A percentile compares a stretch with the other conserved stretches of the same genome.
Conservation (phyloP, 2,113 vertebrate genomes). For the Sigmodon hispidus region DNA sequence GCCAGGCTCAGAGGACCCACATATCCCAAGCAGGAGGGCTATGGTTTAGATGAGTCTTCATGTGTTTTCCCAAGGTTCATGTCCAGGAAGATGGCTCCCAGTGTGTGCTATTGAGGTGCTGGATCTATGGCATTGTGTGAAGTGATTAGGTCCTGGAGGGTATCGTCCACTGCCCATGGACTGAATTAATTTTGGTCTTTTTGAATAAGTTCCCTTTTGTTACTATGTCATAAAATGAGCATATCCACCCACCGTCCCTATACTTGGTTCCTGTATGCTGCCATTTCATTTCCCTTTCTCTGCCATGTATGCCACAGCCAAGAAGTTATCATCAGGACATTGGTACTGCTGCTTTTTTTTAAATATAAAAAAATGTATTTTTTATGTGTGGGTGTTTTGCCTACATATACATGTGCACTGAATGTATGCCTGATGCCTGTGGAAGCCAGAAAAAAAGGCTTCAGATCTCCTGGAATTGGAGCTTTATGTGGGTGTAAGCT, state of each 20-base stretch:
- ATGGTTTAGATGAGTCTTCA: not conserved
- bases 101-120: not conserved
- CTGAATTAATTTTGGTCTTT: not conserved
- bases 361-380: not conserved
- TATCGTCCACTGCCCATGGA: not conserved
- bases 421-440: no score
- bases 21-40: not conserved
- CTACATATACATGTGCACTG: not conserved
- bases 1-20: not conserved
- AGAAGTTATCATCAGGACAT: not conserved
- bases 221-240: not conserved
- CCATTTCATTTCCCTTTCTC: not conserved
- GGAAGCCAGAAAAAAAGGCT: not conserved
- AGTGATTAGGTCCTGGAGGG: not conserved
- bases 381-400: not conserved
- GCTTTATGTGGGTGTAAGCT: not conserved
- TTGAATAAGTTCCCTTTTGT: not conserved
- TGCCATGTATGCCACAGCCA: not conserved
- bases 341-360: not conserved
- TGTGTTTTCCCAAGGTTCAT: not conserved
- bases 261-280: not conserved
- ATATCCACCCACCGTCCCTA: not conserved
- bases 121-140: not conserved
- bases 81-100: not conserved
- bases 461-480: not conserved